These are phyloP conservation scores for Oligia strigilis DNA, from an alignment of 2,888 invertebrate species.

Conservation along the genomic window DNA sequence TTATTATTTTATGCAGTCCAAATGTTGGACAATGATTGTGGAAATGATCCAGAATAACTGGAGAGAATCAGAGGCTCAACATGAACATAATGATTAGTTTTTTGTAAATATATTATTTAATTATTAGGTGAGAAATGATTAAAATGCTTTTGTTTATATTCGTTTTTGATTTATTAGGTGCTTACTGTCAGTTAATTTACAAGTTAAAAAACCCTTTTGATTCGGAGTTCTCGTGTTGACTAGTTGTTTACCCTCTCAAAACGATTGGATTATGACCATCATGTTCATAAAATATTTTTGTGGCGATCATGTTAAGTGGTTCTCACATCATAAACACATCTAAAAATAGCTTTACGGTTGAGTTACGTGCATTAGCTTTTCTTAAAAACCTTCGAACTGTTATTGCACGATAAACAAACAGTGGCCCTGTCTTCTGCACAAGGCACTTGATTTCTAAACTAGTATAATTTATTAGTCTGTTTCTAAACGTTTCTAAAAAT, in stretches of 20 bases:
- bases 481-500: constrained; percentile 27
- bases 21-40: constrained; percentile 94
- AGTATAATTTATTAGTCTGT: background rate
- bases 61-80: constrained; percentile 96
- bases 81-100: constrained; percentile 93
- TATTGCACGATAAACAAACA: background rate
- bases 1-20: constrained; percentile 94
- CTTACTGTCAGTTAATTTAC: background rate
- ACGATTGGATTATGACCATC: no score
- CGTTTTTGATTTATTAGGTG: background rate
- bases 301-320: background rate
- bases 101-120: constrained; percentile 35
- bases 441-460: constrained; percentile 28
- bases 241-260: background rate
- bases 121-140: constrained; percentile 46
- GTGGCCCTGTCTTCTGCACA: background rate
- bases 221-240: background rate
- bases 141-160: constrained; percentile 32
- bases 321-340: background rate
- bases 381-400: background rate
- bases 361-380: background rate
- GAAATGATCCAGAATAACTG: constrained; percentile 96
- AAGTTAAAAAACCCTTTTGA: background rate
- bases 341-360: background rate
- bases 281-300: background rate